Base-by-base conservation (phyloP, 2,888 invertebrate species). In the Apodemia zela region DNA sequence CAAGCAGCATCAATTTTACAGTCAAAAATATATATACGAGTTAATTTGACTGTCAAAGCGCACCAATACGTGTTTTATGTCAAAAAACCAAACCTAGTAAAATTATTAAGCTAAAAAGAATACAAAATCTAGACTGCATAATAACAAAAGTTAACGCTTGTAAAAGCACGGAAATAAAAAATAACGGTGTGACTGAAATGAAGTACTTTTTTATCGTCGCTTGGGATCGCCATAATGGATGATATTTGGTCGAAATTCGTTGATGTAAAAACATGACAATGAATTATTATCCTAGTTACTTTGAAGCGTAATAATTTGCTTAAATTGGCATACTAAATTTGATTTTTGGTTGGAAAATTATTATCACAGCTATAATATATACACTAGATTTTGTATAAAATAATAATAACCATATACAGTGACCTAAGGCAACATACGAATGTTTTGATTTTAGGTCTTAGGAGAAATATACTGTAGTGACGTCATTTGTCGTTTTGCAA, bases 131-230 rank as follows among this genome's bases (percentile, higher is more conserved):
- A 70, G 80, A 79, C 78, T 84, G 74, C 72, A 77, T 59, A 51
- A 63, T 85, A 80, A 83, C 83, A 85, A 82, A 84, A 62, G 78
- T 79, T 83, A 79, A 80, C 80, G 79, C 75, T 81, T 61, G 70
- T 77, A 82, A 84, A 80, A 84, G 74, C 73, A 78, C 73, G 71
- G 71, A 73, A 77, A 81, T 82, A 82, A 87, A 87, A 87, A 87
- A 85, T 84, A 84, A 83, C 77, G 77, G 78, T 59, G 33, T 59
- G 62, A 63, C 62, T 63, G 75, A 81, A 85, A 86, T 85, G 86
- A 87, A 86, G 82, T 84, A 81, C 81, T 79, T 84, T 87, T 85
- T 87, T 87, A 88, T 87, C 84, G 81, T 71, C 76, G 73, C 77
- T 79, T 81, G 77, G 85, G 85, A 85, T 85, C 86, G 75, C 74